Percentiles rank a stretch among this genome's conserved stretches.
Conservation (phyloP, 2,113 vertebrate genomes). For the Oriolus oriolus region DNA sequence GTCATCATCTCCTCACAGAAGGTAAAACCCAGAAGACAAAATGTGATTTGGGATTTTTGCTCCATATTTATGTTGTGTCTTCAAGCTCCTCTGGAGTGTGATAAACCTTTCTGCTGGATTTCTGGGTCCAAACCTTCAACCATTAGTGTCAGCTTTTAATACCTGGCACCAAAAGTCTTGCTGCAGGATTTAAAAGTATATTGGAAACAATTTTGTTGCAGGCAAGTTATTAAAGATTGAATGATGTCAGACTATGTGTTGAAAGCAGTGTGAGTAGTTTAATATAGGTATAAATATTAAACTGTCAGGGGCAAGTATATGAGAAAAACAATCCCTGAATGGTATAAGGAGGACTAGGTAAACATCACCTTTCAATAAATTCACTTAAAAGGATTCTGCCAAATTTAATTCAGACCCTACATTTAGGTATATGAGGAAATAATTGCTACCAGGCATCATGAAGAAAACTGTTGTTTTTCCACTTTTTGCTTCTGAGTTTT, state of each 20-base stretch:
- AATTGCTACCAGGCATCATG: neutral
- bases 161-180: neutral
- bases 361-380: neutral
- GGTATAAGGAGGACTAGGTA: neutral
- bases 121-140: neutral
- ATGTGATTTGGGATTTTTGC: neutral
- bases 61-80: neutral
- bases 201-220: neutral
- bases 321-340: neutral
- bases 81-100: neutral
- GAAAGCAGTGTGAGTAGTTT: neutral
- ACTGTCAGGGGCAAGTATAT: neutral
- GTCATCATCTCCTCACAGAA: neutral
- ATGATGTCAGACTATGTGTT: neutral
- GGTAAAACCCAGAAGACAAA: neutral
- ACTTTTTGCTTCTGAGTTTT: neutral
- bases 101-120: neutral
- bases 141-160: neutral
- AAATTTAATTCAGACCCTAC: neutral
- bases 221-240: neutral
- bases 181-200: neutral
- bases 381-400: neutral
- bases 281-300: neutral
- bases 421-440: neutral
- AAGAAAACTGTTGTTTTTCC: neutral